These are phyloP conservation scores for Anoura caudifer DNA, from an alignment of 2,113 vertebrate genomes.

Conservation along the genomic window DNA sequence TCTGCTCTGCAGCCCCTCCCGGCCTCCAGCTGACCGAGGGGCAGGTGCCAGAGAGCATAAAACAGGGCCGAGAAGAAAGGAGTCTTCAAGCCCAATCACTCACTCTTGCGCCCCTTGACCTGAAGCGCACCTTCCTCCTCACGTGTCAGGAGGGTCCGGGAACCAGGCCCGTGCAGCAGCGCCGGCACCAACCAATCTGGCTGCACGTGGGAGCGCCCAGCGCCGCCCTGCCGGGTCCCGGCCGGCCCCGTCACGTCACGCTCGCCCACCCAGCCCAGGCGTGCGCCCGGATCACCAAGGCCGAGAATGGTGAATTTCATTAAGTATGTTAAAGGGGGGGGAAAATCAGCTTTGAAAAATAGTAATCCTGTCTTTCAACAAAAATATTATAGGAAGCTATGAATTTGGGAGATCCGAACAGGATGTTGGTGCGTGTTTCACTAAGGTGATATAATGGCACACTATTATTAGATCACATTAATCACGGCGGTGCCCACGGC, in stretches of 20 bases:
- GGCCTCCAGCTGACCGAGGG: neutral
- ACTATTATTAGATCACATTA: slow-evolving; percentile 99
- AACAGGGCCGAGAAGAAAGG: neutral
- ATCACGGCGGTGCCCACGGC: slow-evolving; percentile 99
- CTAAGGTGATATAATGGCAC: slow-evolving; percentile 99
- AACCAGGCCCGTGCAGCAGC: slow-evolving; percentile 13
- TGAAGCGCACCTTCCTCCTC: slow-evolving; percentile 50
- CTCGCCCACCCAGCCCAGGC: slow-evolving; percentile 75
- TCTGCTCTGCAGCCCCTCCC: neutral
- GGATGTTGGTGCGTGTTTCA: slow-evolving; percentile 99
- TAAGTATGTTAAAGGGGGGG: slow-evolving; percentile 85
- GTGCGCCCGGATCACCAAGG: slow-evolving; percentile 76
- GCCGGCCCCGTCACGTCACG: slow-evolving; percentile 71
- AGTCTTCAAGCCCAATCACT: slow-evolving; percentile 47
- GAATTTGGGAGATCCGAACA: slow-evolving; percentile 99
- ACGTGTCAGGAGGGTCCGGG: slow-evolving; percentile 57
- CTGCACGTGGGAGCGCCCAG: slow-evolving; percentile 57
- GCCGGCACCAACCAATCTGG: neutral
- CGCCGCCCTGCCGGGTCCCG: slow-evolving; percentile 79
- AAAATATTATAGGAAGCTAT: slow-evolving; percentile 99
- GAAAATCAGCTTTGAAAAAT: slow-evolving; percentile 91
- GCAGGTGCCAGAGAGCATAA: neutral
- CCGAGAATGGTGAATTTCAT: slow-evolving; percentile 87
- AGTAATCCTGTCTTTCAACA: slow-evolving; percentile 98
- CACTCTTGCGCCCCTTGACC: slow-evolving; percentile 34